These are phyloP conservation scores for Cryptus armator DNA, from an alignment of 2,888 invertebrate genomes.

Conservation along the genomic window DNA sequence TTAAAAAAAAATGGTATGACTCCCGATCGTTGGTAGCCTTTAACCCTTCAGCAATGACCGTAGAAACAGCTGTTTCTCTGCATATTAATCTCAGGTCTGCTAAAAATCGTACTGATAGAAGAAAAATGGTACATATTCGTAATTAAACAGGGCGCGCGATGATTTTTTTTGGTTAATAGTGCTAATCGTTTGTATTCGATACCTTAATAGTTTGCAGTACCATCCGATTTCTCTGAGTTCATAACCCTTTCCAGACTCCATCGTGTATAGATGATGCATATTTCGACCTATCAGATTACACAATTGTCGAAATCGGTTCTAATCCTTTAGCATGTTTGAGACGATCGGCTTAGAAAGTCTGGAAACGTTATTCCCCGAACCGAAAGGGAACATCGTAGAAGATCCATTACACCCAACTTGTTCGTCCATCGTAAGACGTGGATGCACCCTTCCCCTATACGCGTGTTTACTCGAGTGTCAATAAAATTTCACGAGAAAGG, in stretches of 20 bases:
- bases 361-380: slow-evolving; percentile 36
- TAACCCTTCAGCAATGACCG: background rate
- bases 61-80: background rate
- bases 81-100: background rate
- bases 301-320: too few relatives aligned
- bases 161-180: too few relatives aligned
- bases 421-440: slow-evolving; percentile 17
- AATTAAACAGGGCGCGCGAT: too few relatives aligned
- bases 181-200: too few relatives aligned
- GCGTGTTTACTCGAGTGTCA: slow-evolving; percentile 60
- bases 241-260: too few relatives aligned
- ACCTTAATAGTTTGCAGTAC: too few relatives aligned
- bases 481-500: slow-evolving; percentile 59
- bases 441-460: slow-evolving; percentile 4
- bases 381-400: slow-evolving; percentile 20
- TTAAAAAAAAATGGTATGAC: slow-evolving; percentile 12
- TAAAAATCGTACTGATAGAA: too few relatives aligned
- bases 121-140: too few relatives aligned
- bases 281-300: too few relatives aligned
- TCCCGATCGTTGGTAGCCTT: background rate
- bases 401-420: slow-evolving; percentile 56
- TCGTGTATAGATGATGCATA: too few relatives aligned
- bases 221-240: too few relatives aligned
- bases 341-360: background rate
- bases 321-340: too few relatives aligned